Evolutionary conservation across 2,797 vertebrate species (phyloP), one percentile per base, ranked within the genome.

Genomic region (Sebastes itinus): DNA sequence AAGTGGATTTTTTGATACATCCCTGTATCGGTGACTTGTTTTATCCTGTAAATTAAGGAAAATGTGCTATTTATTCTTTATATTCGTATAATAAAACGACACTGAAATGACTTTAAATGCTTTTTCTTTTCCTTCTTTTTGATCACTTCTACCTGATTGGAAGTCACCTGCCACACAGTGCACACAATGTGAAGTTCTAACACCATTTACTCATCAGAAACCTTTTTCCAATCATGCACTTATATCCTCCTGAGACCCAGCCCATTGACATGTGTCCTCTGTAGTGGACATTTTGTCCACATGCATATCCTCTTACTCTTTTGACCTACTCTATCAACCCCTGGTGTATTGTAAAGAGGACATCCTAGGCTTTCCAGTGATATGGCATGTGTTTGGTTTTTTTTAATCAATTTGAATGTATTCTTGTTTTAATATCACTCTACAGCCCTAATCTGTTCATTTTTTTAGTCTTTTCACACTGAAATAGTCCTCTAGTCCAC

Each of bases 41-140:
- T 91, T 90, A 91, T 93, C 92, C 89, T 95, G 95, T 95, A 95
- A 96, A 96, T 96, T 92, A 95, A 93, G 89, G 92, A 91, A 91
- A 88, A 93, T 88, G 84, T 93, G 86, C 88, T 95, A 96, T 96
- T 96, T 96, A 96, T 96, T 96, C 95, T 95, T 95, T 95, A 95
- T 95, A 96, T 95, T 94, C 89, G 81, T 92, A 89, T 93, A 95
- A 95, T 95, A 95, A 95, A 95, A 87, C 49, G 18, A 92, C 86
- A 89, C 91, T 92, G 87, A 94, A 90, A 92, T 87, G 63, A 90
- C 77, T 68, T 56, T 1, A 85, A 78, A 71, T 59, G 79, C 10
- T 58, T 76, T 75, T 75, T 68, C 30, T 20, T 20, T 18, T 25
- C 42, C 27, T 85, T 60, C 33, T 52, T 73, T 73, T 23, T 33